Conservation (phyloP, 23 tunicate species). For the Pegea sp. region DNA sequence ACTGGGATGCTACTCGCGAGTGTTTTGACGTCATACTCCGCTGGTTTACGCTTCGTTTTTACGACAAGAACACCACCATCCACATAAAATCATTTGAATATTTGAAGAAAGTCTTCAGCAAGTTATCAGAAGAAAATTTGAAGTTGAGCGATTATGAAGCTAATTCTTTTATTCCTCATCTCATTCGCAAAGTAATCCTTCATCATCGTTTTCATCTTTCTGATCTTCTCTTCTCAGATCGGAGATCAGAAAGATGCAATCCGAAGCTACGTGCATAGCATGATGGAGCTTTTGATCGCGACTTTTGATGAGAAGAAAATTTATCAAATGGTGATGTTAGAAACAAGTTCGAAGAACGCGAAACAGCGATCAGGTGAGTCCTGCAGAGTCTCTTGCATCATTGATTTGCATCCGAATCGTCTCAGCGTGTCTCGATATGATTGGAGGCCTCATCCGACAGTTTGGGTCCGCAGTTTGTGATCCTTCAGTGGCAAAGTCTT, state of each 20-base stretch:
- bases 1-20: slow-evolving; percentile 37
- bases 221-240: slow-evolving; percentile 11
- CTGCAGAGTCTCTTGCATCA: neutral
- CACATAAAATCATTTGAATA: slow-evolving; percentile 69
- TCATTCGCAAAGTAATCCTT: slow-evolving; percentile 36
- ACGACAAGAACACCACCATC: slow-evolving; percentile 94
- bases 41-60: slow-evolving; percentile 80
- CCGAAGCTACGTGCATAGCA: slow-evolving; percentile 57
- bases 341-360: slow-evolving; percentile 62
- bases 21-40: slow-evolving; percentile 48
- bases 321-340: slow-evolving; percentile 56
- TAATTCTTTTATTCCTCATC: slow-evolving; percentile 73
- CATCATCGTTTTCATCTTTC: too few relatives aligned
- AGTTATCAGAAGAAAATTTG: slow-evolving; percentile 26
- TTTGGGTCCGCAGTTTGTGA: slow-evolving; percentile 49
- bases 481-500: slow-evolving; percentile 43
- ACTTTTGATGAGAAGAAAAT: slow-evolving; percentile 52
- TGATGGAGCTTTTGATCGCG: slow-evolving; percentile 23
- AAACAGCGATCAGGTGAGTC: slow-evolving; percentile 49
- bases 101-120: slow-evolving; percentile 27
- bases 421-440: slow-evolving; percentile 62
- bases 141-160: slow-evolving; percentile 63
- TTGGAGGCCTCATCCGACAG: slow-evolving; percentile 30
- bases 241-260: slow-evolving; percentile 86
- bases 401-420: too few relatives aligned